Evolutionary conservation across 2,888 invertebrate species (phyloP).

Genomic region (Branchellion lobata): DNA sequence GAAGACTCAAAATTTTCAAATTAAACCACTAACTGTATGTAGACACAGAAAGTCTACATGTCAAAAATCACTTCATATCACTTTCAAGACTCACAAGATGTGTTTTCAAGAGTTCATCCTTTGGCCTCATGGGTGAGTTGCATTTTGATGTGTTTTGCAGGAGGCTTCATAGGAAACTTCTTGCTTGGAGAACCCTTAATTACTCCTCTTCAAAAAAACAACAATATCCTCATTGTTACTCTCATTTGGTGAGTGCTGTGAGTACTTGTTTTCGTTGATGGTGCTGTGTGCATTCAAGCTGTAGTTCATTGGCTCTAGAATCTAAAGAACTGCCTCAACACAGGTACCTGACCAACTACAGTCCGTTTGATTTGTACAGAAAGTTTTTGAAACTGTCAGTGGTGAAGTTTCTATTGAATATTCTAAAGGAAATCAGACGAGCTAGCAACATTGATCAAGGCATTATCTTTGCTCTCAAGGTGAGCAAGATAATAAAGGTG

Average conservation of each 20-base stretch:
- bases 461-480: conserved; percentile 89
- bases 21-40: no score
- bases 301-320: no score
- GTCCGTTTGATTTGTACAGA: conserved; percentile 94
- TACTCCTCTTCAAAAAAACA: conserved; percentile 90
- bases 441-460: conserved; percentile 84
- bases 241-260: conserved; percentile 86
- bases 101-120: conserved; percentile 92
- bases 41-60: no score
- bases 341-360: conserved; percentile 97
- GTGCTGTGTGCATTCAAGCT: no score
- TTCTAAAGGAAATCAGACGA: conserved; percentile 85
- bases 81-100: conserved; percentile 5
- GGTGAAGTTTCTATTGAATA: conserved; percentile 78
- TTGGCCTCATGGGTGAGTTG: conserved; percentile 95
- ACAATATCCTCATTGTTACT: conserved; percentile 86
- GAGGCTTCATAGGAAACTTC: conserved; percentile 91
- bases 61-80: background rate
- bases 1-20: no score
- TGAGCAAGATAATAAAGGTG: background rate
- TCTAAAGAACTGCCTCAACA: background rate
- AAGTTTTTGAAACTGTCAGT: conserved; percentile 92
- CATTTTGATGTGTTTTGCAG: conserved; percentile 95
- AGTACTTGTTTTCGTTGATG: no score
- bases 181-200: conserved; percentile 93